A percentile compares a stretch with the other conserved stretches of the same genome.
These are phyloP conservation scores for Eriosoma lanigerum DNA, from an alignment of 1,140 invertebrate genomes.

Conservation along the genomic window DNA sequence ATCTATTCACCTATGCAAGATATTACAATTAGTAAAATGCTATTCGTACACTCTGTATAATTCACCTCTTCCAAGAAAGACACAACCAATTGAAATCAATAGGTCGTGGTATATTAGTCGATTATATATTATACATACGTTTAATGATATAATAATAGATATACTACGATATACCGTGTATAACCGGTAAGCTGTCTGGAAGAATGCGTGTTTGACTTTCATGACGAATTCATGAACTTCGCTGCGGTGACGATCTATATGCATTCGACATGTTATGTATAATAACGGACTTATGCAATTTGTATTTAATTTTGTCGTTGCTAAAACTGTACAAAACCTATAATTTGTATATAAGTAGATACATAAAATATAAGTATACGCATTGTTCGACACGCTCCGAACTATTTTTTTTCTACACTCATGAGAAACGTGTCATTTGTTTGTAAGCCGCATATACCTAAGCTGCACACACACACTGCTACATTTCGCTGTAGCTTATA, in stretches of 20 bases:
- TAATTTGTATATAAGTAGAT: too few relatives aligned
- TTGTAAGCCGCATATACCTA: not conserved
- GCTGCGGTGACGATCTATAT: not conserved
- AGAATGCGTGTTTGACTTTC: constrained; percentile 2
- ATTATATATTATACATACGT: not conserved
- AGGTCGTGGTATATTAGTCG: not conserved
- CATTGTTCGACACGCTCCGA: constrained; percentile 13
- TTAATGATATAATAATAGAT: not conserved
- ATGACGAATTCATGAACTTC: not conserved
- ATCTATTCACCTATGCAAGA: too few relatives aligned
- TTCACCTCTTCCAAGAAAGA: too few relatives aligned
- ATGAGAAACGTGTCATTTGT: constrained; percentile 13
- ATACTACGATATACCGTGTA: not conserved
- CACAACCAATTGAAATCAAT: too few relatives aligned
- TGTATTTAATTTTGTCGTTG: too few relatives aligned
- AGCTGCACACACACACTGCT: not conserved
- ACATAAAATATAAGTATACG: too few relatives aligned
- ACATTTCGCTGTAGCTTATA: not conserved
- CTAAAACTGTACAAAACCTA: too few relatives aligned
- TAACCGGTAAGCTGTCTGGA: not conserved
- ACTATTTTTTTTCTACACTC: not conserved
- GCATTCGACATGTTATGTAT: not conserved
- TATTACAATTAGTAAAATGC: too few relatives aligned
- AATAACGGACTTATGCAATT: not conserved
- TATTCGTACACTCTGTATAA: too few relatives aligned